A percentile compares a stretch with the other conserved stretches of the same genome.
These are phyloP conservation scores for Rhincodon typus DNA, from an alignment of 2,797 vertebrate species.

Conservation along the genomic window DNA sequence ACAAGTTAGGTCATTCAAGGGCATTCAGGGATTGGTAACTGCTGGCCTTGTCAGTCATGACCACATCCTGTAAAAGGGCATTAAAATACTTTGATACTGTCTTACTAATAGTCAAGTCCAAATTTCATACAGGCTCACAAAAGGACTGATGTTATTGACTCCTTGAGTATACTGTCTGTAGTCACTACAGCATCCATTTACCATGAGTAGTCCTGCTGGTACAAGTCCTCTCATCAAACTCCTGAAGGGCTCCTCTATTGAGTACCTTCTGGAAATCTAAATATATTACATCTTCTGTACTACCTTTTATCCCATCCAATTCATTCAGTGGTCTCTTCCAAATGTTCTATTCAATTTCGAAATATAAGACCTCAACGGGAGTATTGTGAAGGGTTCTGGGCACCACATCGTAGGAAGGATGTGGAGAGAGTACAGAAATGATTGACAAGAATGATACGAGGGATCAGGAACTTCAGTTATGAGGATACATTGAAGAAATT, in stretches of 20 bases:
- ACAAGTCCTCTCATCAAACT: background rate
- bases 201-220: background rate
- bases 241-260: background rate
- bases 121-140: background rate
- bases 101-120: background rate
- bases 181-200: background rate
- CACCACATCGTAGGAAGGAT: no score
- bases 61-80: no score
- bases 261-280: background rate
- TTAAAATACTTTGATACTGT: background rate
- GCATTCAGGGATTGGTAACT: no score
- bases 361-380: background rate
- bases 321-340: background rate
- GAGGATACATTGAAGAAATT: no score
- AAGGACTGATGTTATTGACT: background rate
- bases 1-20: no score
- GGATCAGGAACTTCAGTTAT: no score
- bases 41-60: no score
- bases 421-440: no score
- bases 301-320: background rate
- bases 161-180: background rate
- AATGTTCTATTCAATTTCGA: background rate
- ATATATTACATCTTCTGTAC: background rate
- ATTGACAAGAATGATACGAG: no score
- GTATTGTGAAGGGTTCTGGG: no score